Evolutionary conservation across 2,888 invertebrate species (phyloP), one percentile per base, ranked within the genome.

Genomic region (Nowickia ferox): DNA sequence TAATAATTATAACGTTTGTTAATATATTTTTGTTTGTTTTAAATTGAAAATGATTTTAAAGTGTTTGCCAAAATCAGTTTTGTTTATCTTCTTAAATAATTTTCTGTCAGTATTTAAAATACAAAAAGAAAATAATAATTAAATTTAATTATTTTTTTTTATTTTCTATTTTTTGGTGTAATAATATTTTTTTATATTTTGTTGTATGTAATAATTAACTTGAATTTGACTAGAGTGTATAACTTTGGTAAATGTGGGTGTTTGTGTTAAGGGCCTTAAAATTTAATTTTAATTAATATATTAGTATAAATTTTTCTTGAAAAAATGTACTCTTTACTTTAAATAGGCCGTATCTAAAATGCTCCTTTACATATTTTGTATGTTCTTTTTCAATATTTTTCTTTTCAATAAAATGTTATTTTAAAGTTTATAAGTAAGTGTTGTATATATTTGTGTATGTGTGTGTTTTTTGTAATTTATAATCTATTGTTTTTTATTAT

Each of bases 201-300:
- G n/a, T 86, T 76, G 59, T 89, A 89, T 78, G 77, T 84, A 77
- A 84, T 87, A 87, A 91, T 91, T 91, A 91, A 91, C 90, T 91
- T 91, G 90, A 92, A 92, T 92, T 92, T 92, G 91, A 92, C 92
- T 92, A 92, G 92, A 90, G 90, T 81, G 84, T 84, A 77, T 85
- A 84, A 84, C 87, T 88, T 86, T 83, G 66, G 74, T 78, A 72
- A 72, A 59, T 48, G 59, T 72, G 78, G 63, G 66, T 51, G 55
- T 77, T 40, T 76, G 76, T 79, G 78, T 77, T 57, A 71, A 65
- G 72, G 79, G 83, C 79, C 83, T 72, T 79, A 71, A 61, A 72
- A 84, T 72, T 82, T 75, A 75, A 83, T 76, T 78, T 84, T 55
- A 61, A 80, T 83, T 76, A 74, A 57, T 63, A 65, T 71, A 48